Conservation (phyloP, 2,113 vertebrate genomes). For the Phylloscopus whistleri region DNA sequence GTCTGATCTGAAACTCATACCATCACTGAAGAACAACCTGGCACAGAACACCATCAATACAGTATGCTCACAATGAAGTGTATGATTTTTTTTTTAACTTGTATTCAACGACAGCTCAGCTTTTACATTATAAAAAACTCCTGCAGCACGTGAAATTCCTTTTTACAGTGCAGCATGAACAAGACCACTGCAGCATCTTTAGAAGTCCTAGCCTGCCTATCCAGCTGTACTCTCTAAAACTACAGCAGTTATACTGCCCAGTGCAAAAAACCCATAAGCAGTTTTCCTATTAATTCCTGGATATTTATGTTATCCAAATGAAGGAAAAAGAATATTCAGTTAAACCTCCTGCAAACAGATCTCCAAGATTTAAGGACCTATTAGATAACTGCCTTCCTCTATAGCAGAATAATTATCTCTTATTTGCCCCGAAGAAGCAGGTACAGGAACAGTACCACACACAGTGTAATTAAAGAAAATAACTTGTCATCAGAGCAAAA, state of each 20-base stretch:
- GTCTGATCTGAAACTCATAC: neutral
- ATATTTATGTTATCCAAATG: neutral
- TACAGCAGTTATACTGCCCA: neutral
- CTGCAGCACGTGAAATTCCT: neutral
- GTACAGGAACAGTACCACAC: neutral
- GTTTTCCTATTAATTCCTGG: neutral
- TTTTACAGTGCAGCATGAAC: neutral
- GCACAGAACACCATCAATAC: neutral
- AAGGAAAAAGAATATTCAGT: neutral
- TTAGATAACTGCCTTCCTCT: neutral
- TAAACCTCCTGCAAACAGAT: neutral
- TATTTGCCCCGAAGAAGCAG: neutral
- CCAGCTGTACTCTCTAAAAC: neutral
- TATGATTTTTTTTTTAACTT: neutral
- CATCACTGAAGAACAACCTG: neutral
- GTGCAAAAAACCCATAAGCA: neutral
- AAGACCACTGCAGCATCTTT: neutral
- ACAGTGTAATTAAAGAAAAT: neutral
- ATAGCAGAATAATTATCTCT: neutral
- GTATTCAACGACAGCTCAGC: neutral
- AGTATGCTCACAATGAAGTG: neutral
- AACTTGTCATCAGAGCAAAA: neutral
- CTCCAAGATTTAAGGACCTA: neutral
- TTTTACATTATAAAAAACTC: neutral
- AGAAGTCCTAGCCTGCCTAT: neutral